Evolutionary conservation across 2,113 vertebrate species (phyloP).

Genomic region (Ophiodon elongatus): DNA sequence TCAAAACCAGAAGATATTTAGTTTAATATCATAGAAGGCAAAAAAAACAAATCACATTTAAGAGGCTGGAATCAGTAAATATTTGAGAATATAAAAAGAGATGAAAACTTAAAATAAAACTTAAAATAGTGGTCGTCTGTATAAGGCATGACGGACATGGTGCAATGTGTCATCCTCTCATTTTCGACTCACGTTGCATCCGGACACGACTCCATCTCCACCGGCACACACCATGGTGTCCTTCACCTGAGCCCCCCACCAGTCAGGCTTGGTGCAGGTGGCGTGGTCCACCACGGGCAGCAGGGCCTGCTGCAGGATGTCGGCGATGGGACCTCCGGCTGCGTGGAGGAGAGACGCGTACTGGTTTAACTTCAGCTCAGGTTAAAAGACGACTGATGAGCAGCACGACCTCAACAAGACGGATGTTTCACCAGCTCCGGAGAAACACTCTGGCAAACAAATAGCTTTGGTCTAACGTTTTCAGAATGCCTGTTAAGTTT

Average conservation of each 20-base stretch:
- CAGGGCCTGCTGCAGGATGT: constrained; percentile 89
- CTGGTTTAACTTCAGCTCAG: not conserved
- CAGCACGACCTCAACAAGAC: not conserved
- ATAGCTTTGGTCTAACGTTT: too few relatives aligned
- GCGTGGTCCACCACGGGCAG: constrained; percentile 86
- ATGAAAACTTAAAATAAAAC: not conserved
- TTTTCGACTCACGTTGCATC: constrained; percentile 88
- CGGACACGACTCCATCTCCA: constrained; percentile 85
- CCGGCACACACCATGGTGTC: constrained; percentile 89
- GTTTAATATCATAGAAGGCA: not conserved
- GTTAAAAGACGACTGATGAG: not conserved
- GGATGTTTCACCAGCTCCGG: not conserved
- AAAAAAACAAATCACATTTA: not conserved
- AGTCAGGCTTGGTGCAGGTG: constrained; percentile 82
- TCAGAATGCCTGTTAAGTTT: too few relatives aligned
- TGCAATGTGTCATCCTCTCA: not conserved
- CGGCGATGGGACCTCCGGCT: constrained; percentile 87
- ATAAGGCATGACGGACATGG: not conserved
- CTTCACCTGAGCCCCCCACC: constrained; percentile 86
- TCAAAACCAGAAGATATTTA: not conserved
- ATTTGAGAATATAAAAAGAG: too few relatives aligned
- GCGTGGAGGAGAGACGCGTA: constrained; percentile 2
- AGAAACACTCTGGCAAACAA: not conserved
- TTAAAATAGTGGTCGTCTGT: not conserved
- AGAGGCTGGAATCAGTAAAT: not conserved